Evolutionary conservation across 2,113 vertebrate genomes (phyloP).

Genomic region (Rhinolophus sinicus): DNA sequence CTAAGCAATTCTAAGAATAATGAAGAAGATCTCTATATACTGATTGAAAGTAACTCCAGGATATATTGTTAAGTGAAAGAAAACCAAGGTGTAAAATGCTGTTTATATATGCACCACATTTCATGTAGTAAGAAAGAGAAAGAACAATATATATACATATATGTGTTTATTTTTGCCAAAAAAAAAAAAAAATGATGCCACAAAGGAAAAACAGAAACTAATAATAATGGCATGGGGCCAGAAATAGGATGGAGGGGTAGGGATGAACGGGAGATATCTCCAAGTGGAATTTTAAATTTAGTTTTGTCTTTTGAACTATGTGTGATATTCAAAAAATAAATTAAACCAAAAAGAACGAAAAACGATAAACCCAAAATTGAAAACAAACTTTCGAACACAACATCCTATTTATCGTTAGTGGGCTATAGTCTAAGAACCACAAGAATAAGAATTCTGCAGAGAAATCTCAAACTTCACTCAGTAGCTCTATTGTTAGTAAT

Average conservation of each 20-base stretch:
- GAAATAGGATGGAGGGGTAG: neutral
- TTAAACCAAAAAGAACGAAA: neutral
- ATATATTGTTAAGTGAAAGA: neutral
- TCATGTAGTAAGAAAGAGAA: neutral
- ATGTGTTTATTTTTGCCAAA: neutral
- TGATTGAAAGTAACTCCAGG: neutral
- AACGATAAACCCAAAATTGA: neutral
- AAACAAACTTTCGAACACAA: neutral
- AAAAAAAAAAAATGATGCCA: neutral
- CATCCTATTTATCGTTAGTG: neutral
- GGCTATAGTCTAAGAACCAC: neutral
- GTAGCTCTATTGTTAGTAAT: constrained; percentile 15
- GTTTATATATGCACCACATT: neutral
- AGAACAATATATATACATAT: neutral
- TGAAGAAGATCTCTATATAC: neutral
- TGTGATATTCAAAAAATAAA: neutral
- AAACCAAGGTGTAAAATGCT: neutral
- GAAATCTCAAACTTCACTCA: neutral
- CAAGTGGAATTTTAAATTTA: neutral
- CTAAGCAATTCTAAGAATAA: neutral
- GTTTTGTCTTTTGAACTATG: neutral
- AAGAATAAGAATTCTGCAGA: neutral
- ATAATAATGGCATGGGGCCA: neutral
- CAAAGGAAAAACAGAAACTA: neutral
- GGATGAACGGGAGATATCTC: neutral